These are phyloP conservation scores for Ichneumon xanthorius DNA, from an alignment of 2,888 invertebrate genomes.

Conservation along the genomic window DNA sequence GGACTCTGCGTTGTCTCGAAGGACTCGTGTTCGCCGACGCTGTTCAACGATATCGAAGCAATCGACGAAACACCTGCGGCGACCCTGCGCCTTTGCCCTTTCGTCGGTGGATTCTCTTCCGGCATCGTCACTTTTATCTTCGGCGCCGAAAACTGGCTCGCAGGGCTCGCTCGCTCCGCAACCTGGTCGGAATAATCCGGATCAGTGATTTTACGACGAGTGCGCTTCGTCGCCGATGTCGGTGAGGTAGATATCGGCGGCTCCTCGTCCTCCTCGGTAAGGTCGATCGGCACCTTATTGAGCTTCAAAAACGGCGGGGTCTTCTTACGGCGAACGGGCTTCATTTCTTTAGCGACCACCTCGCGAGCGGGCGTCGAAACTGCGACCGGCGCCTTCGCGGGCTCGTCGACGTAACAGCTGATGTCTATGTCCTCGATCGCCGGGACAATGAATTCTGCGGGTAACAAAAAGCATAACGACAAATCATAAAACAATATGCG, in stretches of 20 bases:
- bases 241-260: constrained; percentile 28
- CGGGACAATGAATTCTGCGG: constrained; percentile 74
- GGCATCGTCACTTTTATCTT: constrained; percentile 59
- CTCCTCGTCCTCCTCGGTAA: constrained; percentile 57
- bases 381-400: constrained; percentile 17
- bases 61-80: constrained; percentile 54
- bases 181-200: constrained; percentile 41
- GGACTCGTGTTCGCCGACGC: constrained; percentile 39
- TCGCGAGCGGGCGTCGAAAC: constrained; percentile 72
- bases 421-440: constrained; percentile 68
- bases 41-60: constrained; percentile 55
- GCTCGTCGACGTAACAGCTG: constrained; percentile 51
- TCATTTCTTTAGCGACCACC: constrained; percentile 58
- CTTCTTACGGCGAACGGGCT: constrained; percentile 70
- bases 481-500: constrained; percentile 18
- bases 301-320: constrained; percentile 74
- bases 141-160: constrained; percentile 37
- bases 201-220: constrained; percentile 53
- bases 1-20: constrained; percentile 48
- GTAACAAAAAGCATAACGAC: neutral
- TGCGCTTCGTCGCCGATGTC: constrained; percentile 44
- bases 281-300: constrained; percentile 69
- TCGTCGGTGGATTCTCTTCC: constrained; percentile 33
- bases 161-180: constrained; percentile 17
- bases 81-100: neutral